Evolutionary conservation across 1,140 invertebrate genomes (phyloP), one percentile per base, ranked within the genome.

Genomic region (Pygmarrhopalites habei): DNA sequence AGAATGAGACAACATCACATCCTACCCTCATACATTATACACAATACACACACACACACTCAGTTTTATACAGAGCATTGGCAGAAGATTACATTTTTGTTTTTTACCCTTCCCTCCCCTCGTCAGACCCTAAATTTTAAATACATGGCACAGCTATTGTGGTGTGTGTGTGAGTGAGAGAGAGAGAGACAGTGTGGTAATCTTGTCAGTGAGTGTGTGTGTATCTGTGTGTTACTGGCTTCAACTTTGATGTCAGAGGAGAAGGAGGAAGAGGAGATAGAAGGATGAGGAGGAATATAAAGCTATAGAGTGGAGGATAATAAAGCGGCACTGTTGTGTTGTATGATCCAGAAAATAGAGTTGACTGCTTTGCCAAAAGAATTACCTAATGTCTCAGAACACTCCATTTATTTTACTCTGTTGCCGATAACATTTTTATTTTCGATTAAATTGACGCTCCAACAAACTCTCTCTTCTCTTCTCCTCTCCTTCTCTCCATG

Each of bases 341-440:
- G 57, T 65, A 59, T 65, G 63, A 65, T 65, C 57, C 63, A 65
- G 63, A 65, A 65, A 65, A 65, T 65, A 47, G 63, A 65, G 63
- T 65, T 60, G 58, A 60, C 47, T 55, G 43, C n/a, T 10, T 51
- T 65, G 64, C 58, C 58, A 65, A 65, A 60, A 60, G 43, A 65
- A 65, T 60, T 60, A 60, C 58, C 64, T 57, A 60, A 60, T 65
- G 64, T 60, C 60, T 65, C 64, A 56, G 58, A 57, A 60, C 58
- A 60, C 58, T 65, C 64, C 58, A 65, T 65, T 60, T 65, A 65
- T 65, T 65, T 65, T 65, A 65, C 55, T 58, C 51, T 26, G 43
- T 28, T 65, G 58, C 64, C 64, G 64, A 65, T 60, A 65, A 65
- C 64, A 65, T 58, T 60, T 65, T 65, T 65, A 65, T 60, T 65